Evolutionary conservation across 2,888 invertebrate genomes (phyloP).

Genomic region (Ramazzottius varieornatus): DNA sequence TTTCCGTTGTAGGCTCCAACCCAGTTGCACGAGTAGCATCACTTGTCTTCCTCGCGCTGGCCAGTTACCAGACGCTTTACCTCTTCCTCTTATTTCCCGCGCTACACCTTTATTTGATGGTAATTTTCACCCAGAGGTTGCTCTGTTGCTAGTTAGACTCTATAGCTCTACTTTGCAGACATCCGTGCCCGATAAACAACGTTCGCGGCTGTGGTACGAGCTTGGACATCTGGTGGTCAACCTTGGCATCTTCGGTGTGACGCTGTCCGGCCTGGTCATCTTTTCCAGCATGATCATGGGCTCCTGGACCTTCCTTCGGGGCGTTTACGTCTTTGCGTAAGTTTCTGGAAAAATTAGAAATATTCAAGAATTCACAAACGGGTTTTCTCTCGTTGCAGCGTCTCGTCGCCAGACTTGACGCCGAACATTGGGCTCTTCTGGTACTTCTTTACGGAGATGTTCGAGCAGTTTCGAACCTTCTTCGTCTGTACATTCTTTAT

Average conservation of each 20-base stretch:
- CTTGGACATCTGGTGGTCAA: neutral
- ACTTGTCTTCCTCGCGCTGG: constrained; percentile 41
- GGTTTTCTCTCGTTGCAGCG: constrained; percentile 28
- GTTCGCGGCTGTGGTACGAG: neutral
- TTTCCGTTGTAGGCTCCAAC: neutral
- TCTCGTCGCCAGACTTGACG: constrained; percentile 67
- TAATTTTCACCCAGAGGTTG: neutral
- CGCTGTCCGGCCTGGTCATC: constrained; percentile 12
- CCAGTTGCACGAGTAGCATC: constrained; percentile 28
- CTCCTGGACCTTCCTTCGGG: constrained; percentile 17
- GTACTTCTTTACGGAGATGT: constrained; percentile 99
- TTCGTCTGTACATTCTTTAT: constrained; percentile 92
- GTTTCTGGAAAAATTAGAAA: constrained; percentile 8
- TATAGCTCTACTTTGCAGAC: neutral
- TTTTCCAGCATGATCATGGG: constrained; percentile 16
- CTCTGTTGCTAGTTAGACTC: no score
- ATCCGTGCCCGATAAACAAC: constrained; percentile 1
- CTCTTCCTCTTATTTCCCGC: constrained; percentile 36
- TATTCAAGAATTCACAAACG: neutral
- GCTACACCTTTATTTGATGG: neutral
- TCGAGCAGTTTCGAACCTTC: constrained; percentile 82
- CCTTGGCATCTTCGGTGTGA: neutral
- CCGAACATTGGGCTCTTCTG: constrained; percentile 95
- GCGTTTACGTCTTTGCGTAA: constrained; percentile 22
- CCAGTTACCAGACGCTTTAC: constrained; percentile 44